Evolutionary conservation across 2,888 invertebrate genomes (phyloP).

Genomic region (Cheiracanthium punctorium): DNA sequence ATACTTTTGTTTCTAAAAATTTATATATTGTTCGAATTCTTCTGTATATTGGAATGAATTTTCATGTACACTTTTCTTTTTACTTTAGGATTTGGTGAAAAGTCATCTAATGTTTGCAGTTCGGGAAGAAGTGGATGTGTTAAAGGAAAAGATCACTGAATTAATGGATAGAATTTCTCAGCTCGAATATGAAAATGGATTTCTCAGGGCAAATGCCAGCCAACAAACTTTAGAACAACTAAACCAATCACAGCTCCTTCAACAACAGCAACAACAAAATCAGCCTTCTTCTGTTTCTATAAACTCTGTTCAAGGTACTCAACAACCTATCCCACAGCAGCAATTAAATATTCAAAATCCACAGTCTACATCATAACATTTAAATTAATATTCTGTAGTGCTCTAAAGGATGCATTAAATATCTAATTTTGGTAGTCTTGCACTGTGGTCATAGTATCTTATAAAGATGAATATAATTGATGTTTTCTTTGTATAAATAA

Average conservation of each 20-base stretch:
- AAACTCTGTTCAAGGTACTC: conserved; percentile 44
- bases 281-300: conserved; percentile 54
- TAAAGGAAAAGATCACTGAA: conserved; percentile 93
- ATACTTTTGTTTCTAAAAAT: too few species aligned
- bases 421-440: conserved; percentile 58
- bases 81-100: conserved; percentile 86
- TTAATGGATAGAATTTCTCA: conserved; percentile 91
- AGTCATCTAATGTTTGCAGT: conserved; percentile 97
- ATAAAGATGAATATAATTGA: neutral
- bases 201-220: conserved; percentile 90
- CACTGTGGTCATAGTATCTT: conserved; percentile 50
- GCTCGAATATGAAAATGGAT: conserved; percentile 91
- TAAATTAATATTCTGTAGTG: conserved; percentile 38
- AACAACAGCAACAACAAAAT: conserved; percentile 61
- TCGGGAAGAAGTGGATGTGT: conserved; percentile 93
- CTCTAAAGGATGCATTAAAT: conserved; percentile 19
- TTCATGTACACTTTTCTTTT: neutral
- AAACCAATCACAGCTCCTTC: conserved; percentile 51
- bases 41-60: too few species aligned
- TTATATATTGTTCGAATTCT: too few species aligned
- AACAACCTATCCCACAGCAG: conserved; percentile 47
- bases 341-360: conserved; percentile 66
- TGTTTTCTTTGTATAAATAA: neutral
- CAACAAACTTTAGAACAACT: conserved; percentile 84
- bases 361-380: conserved; percentile 64